A percentile compares a stretch with the other conserved stretches of the same genome.
These are phyloP conservation scores for Plemyria rubiginata DNA, from an alignment of 2,888 invertebrate genomes.

Conservation along the genomic window DNA sequence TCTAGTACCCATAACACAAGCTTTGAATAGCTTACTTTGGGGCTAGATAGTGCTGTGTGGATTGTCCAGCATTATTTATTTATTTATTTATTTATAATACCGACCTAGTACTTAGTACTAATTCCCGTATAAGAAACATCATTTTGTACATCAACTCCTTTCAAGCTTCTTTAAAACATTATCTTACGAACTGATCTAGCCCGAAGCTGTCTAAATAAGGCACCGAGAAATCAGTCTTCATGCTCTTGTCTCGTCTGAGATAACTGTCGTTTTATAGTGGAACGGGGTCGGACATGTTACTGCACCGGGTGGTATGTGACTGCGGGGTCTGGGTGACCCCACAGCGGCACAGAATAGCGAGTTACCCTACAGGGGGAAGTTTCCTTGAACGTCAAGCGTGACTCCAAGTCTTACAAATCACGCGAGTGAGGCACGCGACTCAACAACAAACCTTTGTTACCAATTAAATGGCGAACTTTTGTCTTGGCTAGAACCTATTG, in stretches of 20 bases:
- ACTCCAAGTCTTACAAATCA: conserved; percentile 78
- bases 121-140: too few relatives aligned
- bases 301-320: conserved; percentile 74
- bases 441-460: conserved; percentile 51
- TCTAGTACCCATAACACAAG: too few relatives aligned
- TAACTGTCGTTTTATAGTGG: conserved; percentile 73
- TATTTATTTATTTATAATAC: too few relatives aligned
- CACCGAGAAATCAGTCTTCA: conserved; percentile 58
- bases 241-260: conserved; percentile 63
- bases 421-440: conserved; percentile 75
- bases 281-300: conserved; percentile 78
- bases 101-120: too few relatives aligned
- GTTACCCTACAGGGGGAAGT: conserved; percentile 51
- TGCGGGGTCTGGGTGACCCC: conserved; percentile 62
- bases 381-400: conserved; percentile 76
- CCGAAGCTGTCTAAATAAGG: conserved; percentile 45
- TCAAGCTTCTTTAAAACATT: conserved; percentile 16
- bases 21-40: too few relatives aligned
- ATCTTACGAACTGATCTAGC: conserved; percentile 26
- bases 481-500: conserved; percentile 39
- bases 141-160: neutral
- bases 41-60: too few relatives aligned
- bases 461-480: conserved; percentile 44
- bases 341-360: conserved; percentile 46
- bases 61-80: too few relatives aligned